Percentiles rank a stretch among this genome's conserved stretches.
These are phyloP conservation scores for Perodicticus potto DNA, from an alignment of 2,797 vertebrate genomes.

Conservation along the genomic window DNA sequence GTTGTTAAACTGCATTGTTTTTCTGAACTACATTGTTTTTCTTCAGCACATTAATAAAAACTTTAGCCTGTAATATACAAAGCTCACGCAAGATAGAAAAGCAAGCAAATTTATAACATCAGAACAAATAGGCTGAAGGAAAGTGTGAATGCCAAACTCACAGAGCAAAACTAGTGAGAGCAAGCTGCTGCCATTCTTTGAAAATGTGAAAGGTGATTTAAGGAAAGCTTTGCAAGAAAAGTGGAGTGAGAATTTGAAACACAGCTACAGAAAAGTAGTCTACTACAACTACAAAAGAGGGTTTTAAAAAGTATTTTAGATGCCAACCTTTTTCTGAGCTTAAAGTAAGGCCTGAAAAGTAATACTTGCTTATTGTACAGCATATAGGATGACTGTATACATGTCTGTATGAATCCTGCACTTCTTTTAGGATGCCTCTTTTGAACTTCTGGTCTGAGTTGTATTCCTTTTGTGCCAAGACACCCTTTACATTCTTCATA, in stretches of 20 bases:
- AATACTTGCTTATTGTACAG: background rate
- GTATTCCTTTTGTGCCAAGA: background rate
- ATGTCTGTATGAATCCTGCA: background rate
- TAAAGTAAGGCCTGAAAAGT: background rate
- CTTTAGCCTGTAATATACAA: background rate
- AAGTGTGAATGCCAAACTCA: conserved; percentile 27
- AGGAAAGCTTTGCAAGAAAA: conserved; percentile 42
- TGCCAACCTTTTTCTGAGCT: background rate
- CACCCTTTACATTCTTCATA: background rate
- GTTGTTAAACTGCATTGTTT: background rate
- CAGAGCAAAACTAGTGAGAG: background rate
- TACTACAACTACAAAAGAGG: background rate
- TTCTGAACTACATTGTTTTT: background rate
- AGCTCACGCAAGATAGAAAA: background rate
- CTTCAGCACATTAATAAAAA: conserved; percentile 18
- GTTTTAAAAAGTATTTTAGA: background rate
- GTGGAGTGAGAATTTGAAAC: conserved; percentile 8
- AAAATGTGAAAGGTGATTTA: conserved; percentile 33
- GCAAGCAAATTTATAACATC: background rate
- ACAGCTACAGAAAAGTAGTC: background rate
- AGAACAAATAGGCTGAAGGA: background rate
- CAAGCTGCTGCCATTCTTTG: background rate
- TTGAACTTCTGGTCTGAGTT: background rate
- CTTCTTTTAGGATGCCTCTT: background rate
- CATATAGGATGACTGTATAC: background rate